A percentile compares a stretch with the other conserved stretches of the same genome.
Conservation (phyloP, 1,140 invertebrate species). For the Caerostris darwini region DNA sequence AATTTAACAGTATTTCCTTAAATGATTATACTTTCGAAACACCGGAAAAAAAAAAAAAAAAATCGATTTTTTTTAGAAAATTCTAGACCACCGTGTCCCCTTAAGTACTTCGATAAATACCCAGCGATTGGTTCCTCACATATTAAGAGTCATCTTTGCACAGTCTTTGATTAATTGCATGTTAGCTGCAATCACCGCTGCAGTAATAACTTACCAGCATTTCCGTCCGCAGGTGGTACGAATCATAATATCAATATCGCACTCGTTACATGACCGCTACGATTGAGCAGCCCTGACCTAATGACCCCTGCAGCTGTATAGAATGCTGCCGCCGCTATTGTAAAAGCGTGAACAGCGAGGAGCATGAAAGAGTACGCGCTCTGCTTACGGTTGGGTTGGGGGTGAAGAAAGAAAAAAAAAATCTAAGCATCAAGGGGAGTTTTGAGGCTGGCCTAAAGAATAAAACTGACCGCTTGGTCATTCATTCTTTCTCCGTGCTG, state of each 20-base stretch:
- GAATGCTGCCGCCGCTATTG: too few species aligned
- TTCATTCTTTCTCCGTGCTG: too few species aligned
- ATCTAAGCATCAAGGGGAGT: neutral
- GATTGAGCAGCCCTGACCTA: neutral
- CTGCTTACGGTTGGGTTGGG: neutral
- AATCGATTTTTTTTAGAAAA: too few species aligned
- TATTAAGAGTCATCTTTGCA: neutral
- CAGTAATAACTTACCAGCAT: constrained; percentile 13
- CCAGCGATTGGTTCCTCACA: neutral
- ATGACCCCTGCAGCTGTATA: constrained; percentile 30
- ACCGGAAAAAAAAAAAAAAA: too few species aligned
- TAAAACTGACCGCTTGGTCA: neutral
- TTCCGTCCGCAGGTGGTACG: neutral
- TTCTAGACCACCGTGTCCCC: too few species aligned
- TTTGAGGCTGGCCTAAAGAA: neutral
- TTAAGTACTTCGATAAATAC: too few species aligned
- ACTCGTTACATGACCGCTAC: neutral
- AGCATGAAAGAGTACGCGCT: too few species aligned
- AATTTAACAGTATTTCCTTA: too few species aligned
- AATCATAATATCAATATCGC: too few species aligned
- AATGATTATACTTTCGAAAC: too few species aligned
- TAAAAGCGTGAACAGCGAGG: neutral
- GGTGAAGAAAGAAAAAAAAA: too few species aligned
- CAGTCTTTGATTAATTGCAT: neutral
- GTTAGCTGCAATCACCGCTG: neutral